phyloP scores from a whole-genome alignment of 2,113 vertebrate species.

The Gallinago jamesoni region DNA sequence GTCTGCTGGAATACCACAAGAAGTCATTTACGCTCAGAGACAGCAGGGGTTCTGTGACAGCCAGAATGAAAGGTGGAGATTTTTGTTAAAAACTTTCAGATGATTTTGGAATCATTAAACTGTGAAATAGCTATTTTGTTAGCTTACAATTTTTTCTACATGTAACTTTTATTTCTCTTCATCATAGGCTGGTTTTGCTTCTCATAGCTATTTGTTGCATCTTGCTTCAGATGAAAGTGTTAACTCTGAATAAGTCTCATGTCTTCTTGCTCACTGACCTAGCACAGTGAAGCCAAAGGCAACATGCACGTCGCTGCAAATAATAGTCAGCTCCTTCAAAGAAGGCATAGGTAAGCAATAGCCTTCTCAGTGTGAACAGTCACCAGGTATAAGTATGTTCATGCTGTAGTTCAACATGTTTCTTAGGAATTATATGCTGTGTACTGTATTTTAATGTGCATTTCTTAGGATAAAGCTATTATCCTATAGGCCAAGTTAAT shows the following conservation, averaged over 20 bases:
- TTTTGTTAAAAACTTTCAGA: constrained; percentile 27
- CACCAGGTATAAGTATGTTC: not conserved
- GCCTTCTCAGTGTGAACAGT: not conserved
- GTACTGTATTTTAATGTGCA: not conserved
- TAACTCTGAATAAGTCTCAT: not conserved
- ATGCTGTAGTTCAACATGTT: not conserved
- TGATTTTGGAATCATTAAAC: not conserved
- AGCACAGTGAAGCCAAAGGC: not conserved
- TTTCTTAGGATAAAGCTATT: not conserved
- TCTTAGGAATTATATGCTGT: not conserved
- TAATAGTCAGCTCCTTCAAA: not conserved
- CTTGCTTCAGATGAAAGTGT: not conserved
- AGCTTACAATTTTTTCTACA: not conserved
- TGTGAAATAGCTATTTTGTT: constrained; percentile 11
- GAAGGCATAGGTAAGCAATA: not conserved
- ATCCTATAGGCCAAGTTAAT: not conserved
- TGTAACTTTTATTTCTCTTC: not conserved
- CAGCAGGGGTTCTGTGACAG: not conserved
- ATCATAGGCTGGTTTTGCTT: not conserved
- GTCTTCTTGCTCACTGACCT: not conserved
- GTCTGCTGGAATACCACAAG: not conserved
- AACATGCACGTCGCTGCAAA: not conserved
- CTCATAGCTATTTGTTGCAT: not conserved
- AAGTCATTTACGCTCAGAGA: not conserved
- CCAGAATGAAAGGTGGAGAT: not conserved